Conservation (phyloP, 2,113 vertebrate species). For the Argyrosomus japonicus region DNA sequence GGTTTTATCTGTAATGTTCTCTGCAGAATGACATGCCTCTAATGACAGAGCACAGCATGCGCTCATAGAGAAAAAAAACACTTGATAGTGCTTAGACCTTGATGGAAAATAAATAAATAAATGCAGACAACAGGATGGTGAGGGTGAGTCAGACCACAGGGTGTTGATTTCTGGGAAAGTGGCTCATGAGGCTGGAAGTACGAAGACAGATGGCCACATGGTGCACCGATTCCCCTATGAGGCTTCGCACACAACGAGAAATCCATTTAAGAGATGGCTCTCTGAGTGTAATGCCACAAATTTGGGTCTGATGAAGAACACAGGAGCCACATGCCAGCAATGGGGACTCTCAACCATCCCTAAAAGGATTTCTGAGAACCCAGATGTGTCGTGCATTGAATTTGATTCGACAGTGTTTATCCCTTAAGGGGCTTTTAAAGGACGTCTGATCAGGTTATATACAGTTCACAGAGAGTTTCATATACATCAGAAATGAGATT, state of each 20-base stretch:
- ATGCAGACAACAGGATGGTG: constrained; percentile 46
- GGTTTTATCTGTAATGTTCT: constrained; percentile 39
- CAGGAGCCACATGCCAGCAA: constrained; percentile 53
- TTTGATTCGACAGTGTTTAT: constrained; percentile 56
- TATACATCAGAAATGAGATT: constrained; percentile 12
- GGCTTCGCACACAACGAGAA: constrained; percentile 69
- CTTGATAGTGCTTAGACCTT: constrained; percentile 30
- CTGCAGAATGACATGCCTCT: constrained; percentile 37
- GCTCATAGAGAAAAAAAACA: constrained; percentile 18
- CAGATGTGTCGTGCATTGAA: constrained; percentile 67
- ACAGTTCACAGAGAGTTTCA: constrained; percentile 6
- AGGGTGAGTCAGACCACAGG: constrained; percentile 65
- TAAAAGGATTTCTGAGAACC: constrained; percentile 72
- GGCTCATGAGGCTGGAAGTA: constrained; percentile 64
- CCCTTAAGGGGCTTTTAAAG: constrained; percentile 47
- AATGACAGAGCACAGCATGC: constrained; percentile 47
- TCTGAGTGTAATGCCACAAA: constrained; percentile 69
- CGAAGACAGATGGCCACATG: constrained; percentile 74
- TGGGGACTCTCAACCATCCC: constrained; percentile 53
- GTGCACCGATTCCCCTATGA: constrained; percentile 61
- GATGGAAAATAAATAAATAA: constrained; percentile 14
- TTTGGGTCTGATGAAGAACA: constrained; percentile 74
- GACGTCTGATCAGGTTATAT: constrained; percentile 52
- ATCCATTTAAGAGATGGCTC: constrained; percentile 74
- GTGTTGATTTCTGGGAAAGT: constrained; percentile 75